Percentiles rank a stretch among this genome's conserved stretches.
Evolutionary conservation across 2,113 vertebrate genomes (phyloP).

Genomic region (Ptyas mucosa): DNA sequence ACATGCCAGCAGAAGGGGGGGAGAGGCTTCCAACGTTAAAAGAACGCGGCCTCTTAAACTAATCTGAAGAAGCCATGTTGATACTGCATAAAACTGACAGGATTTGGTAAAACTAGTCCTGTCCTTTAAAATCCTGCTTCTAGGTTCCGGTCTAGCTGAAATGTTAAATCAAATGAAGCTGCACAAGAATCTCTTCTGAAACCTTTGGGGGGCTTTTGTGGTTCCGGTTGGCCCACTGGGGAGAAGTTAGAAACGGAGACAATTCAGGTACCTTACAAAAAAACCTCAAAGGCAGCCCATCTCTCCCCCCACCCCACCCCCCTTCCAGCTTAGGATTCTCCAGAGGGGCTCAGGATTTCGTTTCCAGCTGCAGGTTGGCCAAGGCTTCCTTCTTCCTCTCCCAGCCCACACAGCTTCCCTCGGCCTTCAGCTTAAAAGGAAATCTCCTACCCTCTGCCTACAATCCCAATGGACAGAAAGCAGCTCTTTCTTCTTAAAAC

Average conservation of each 20-base stretch:
- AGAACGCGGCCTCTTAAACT: background rate
- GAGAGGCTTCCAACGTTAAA: background rate
- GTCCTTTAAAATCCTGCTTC: background rate
- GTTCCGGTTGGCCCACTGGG: constrained; percentile 5
- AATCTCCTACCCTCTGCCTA: background rate
- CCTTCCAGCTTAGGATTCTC: constrained; percentile 2
- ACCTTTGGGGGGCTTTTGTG: background rate
- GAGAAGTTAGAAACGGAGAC: background rate
- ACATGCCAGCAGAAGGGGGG: background rate
- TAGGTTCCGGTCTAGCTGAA: constrained; percentile 2
- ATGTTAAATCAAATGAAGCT: constrained; percentile 17
- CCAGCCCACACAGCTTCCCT: background rate
- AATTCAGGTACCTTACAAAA: constrained; percentile 40
- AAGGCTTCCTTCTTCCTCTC: background rate
- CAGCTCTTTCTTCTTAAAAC: constrained; percentile 12
- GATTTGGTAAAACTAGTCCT: constrained; percentile 19
- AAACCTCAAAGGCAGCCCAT: constrained; percentile 12
- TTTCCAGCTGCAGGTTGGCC: background rate
- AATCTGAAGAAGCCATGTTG: background rate
- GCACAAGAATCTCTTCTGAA: constrained; percentile 26
- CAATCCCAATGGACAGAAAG: background rate
- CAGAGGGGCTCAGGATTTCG: background rate
- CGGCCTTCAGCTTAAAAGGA: background rate
- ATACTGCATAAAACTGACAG: background rate
- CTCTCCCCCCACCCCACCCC: too few species aligned